Evolutionary conservation across 2,113 vertebrate genomes (phyloP), one percentile per base, ranked within the genome.

Genomic region (Eolophus roseicapilla): DNA sequence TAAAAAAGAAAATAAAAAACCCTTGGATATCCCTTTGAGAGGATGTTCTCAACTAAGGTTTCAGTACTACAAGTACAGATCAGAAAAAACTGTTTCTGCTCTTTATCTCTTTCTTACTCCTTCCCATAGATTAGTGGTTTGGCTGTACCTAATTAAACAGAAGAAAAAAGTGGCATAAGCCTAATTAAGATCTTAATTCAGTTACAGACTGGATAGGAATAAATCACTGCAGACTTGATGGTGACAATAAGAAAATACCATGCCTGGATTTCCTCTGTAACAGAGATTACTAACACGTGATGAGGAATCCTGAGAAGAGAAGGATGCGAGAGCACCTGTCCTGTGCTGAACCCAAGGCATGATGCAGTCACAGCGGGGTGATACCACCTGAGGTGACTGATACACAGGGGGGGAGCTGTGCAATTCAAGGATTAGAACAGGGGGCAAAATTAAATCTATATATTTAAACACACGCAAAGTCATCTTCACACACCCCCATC

Each of bases 151-250:
- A 91, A 96, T 96, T 95, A 91, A 86, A 91, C 85, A 18, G 33
- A 78, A 68, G 82, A 74, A 94, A 95, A 92, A 90, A 95, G 89
- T 82, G 41, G 68, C 90, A 63, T 70, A 89, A 80, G 25, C 64
- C 47, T 95, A 95, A 93, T 96, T 95, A 97, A 95, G 80, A 84
- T 96, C 96, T 96, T 96, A 91, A 96, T 96, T 96, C 59, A n/a
- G 41, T 83, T 87, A 88, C 70, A 87, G 86, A 86, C 62, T 81
- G 33, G 21, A 47, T 24, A 52, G 31, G 47, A 96, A 88, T 95
- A 93, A 95, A 95, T 97, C 94, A 86, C 53, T 89, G 46, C 47
- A 73, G 78, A 78, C 80, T 88, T 82, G 93, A 46, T 25, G 76
- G 82, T 29, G 82, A 77, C 85, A 96, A 67, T 92, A 91, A 94